Percentiles rank a stretch among this genome's conserved stretches.
Evolutionary conservation across 2,113 vertebrate species (phyloP).

Genomic region (Tauraco erythrolophus): DNA sequence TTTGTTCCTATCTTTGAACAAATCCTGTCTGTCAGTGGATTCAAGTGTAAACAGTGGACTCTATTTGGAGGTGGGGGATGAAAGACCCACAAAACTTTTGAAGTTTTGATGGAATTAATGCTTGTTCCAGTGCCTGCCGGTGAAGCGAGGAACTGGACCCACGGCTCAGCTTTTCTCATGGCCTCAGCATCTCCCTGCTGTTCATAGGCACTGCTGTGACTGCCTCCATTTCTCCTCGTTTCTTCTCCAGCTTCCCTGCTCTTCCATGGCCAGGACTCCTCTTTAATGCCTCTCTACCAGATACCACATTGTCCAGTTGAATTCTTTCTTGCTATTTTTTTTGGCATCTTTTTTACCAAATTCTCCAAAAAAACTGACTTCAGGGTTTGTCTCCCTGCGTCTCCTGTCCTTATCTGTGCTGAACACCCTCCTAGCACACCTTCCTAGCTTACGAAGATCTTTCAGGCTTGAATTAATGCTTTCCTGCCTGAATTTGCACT

Average conservation of each 20-base stretch:
- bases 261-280: not conserved
- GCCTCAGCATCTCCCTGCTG: not conserved
- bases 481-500: not conserved
- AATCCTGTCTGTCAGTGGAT: not conserved
- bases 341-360: not conserved
- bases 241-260: not conserved
- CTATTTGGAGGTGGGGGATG: not conserved
- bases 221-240: not conserved
- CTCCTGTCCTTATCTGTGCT: not conserved
- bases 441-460: not conserved
- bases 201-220: not conserved
- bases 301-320: not conserved
- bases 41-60: not conserved
- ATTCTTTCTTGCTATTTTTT: not conserved
- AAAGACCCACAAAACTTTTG: not conserved
- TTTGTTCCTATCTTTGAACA: not conserved
- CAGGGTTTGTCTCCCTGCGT: not conserved
- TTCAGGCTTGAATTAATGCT: not conserved
- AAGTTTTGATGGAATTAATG: not conserved
- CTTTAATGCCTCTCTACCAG: not conserved
- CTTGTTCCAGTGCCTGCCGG: not conserved
- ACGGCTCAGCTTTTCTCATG: not conserved
- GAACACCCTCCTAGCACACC: not conserved
- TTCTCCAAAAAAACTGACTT: not conserved
- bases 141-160: not conserved